Conservation (phyloP, 2,113 vertebrate genomes). For the Ochotona princeps region DNA sequence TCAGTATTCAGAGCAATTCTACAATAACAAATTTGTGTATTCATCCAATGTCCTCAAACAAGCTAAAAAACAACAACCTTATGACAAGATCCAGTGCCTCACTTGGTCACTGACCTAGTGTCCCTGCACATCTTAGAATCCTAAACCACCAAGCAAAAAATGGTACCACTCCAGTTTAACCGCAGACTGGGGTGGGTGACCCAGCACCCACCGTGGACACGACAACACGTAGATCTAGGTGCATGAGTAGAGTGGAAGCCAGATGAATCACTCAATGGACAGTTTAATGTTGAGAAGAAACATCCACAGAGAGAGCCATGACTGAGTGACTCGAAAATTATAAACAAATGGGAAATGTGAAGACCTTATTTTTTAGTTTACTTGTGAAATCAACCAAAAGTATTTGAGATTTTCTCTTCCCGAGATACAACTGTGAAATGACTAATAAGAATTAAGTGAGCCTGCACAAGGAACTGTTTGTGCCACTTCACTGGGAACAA, state of each 20-base stretch:
- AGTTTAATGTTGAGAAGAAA: constrained; percentile 3
- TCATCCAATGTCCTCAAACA: constrained; percentile 65
- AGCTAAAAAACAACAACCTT: constrained; percentile 70
- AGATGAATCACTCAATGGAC: constrained; percentile 10
- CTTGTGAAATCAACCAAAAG: constrained; percentile 67
- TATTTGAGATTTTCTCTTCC: constrained; percentile 59
- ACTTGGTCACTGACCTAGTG: constrained; percentile 37
- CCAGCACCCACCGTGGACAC: background rate
- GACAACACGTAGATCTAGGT: constrained; percentile 14
- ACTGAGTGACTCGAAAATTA: constrained; percentile 60
- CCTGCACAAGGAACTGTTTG: constrained; percentile 58
- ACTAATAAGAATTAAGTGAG: constrained; percentile 64
- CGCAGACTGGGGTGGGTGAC: constrained; percentile 11
- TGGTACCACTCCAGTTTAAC: constrained; percentile 23
- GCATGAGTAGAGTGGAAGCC: background rate
- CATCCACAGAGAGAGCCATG: constrained; percentile 16
- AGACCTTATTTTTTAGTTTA: constrained; percentile 68
- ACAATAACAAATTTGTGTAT: constrained; percentile 71
- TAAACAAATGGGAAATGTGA: constrained; percentile 62
- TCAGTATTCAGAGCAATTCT: constrained; percentile 59
- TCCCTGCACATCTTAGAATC: constrained; percentile 57
- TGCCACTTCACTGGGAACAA: constrained; percentile 62
- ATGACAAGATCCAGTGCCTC: constrained; percentile 51
- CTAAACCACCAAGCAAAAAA: constrained; percentile 31
- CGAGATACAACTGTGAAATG: constrained; percentile 72